Evolutionary conservation across 2,888 invertebrate species (phyloP), one percentile per base, ranked within the genome.

Genomic region (Dryomyza anilis): DNA sequence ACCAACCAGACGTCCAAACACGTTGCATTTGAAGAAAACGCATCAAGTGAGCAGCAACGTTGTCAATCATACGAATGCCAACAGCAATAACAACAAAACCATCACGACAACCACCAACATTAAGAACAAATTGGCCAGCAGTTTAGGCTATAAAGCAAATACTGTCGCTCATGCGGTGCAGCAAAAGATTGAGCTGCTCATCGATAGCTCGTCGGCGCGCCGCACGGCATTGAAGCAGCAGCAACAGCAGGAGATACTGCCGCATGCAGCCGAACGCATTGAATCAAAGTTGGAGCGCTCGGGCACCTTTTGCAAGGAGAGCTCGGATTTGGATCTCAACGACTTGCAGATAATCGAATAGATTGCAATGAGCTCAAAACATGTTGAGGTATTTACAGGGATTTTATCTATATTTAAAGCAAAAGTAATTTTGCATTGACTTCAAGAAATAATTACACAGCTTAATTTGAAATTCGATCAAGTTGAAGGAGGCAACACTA

Each of bases 301-400:
- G n/a, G 83, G 83, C 71, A 84, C 84, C 33, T 84, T 84, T 67
- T 83, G 83, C 74, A 83, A 83, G 69, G 83, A 84, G 62, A 61
- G 70, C 16, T 80, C 83, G 69, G 81, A 83, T 65, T 66, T 79
- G 66, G 83, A 83, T 63, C 67, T 77, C 14, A 75, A 78, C 57
- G 82, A 83, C 59, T 73, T 83, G 70, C 81, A 83, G 70, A 81
- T 83, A 67, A 78, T 83, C 65, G 83, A 83, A 74, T 83, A 79
- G 61, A 72, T 64, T 12, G n/a, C 29, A 29, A 33, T 14, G 45
- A 48, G 33, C 62, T 55, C 59, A 65, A 52, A 45, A 16, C 10
- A 7, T 12, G 16, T 3, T 10, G 55, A 50, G 50, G 50, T 50
- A 50, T n/a, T n/a, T n/a, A n/a, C n/a, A n/a, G n/a, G n/a, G n/a